Conservation (phyloP, 2,888 invertebrate species). For the Cactoblastis cactorum region DNA sequence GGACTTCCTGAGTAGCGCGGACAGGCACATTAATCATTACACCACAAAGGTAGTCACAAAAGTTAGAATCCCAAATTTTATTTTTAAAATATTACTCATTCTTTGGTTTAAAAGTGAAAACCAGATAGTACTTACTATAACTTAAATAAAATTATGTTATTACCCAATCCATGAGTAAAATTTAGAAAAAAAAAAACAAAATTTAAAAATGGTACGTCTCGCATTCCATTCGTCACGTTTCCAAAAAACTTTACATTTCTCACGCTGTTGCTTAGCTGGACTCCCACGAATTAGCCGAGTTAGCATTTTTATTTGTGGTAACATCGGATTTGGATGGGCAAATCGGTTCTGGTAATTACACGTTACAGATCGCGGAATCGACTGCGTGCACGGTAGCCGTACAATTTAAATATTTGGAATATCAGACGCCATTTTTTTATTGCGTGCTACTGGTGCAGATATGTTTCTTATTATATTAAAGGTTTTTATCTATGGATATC, state of each 20-base stretch:
- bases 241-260: constrained; percentile 51
- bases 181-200: neutral
- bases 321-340: constrained; percentile 64
- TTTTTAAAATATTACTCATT: too few species aligned
- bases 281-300: constrained; percentile 69
- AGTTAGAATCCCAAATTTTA: too few species aligned
- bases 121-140: too few species aligned
- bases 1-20: too few species aligned
- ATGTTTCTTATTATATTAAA: neutral
- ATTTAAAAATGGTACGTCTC: neutral
- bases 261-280: constrained; percentile 56
- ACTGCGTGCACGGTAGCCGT: constrained; percentile 75
- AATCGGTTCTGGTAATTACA: constrained; percentile 73
- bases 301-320: constrained; percentile 66
- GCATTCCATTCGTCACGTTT: constrained; percentile 11
- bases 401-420: constrained; percentile 78
- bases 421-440: constrained; percentile 54
- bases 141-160: too few species aligned
- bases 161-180: too few species aligned
- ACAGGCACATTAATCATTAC: too few species aligned
- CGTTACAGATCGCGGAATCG: constrained; percentile 64
- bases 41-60: too few species aligned
- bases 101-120: too few species aligned
- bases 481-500: neutral
- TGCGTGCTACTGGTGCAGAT: constrained; percentile 29